Base-by-base conservation (phyloP, 2,113 vertebrate species). In the Sigmodon hispidus region DNA sequence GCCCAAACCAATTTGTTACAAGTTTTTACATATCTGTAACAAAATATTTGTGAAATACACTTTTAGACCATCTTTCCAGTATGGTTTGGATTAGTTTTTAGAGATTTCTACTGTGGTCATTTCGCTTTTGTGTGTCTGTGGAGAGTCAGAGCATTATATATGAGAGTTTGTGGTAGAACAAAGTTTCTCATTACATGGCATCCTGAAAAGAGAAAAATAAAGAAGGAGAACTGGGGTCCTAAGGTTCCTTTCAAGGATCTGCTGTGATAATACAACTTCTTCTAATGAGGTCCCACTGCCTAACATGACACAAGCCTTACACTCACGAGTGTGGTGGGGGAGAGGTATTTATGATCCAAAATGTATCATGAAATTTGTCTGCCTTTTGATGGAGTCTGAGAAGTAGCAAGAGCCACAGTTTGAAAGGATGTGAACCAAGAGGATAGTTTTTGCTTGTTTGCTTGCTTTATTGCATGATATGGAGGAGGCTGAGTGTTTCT, bases 271-370 rank as follows among this genome's bases (percentile, higher is more conserved):
- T 13, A 48, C 11, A 24, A n/a, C 1, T 24, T 67, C 43, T 29
- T 67, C 83, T 19, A 12, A 2, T 34, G 15, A 48, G 43, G 31
- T 16, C 26, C 26, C 8, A 45, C 26, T 45, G 8, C 59, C 59
- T 69, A 50, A 69, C 34, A 19, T 80, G 26, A 0, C 19, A 55
- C 19, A 7, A 67, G 3, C 1, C 17, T 34, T 36, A 48, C 10
- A 85, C 31, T 48, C 2, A 21, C 12, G 45, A 36, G 0, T 31
- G 65, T 5, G 1, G 1, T 4, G 1, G 19, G 61, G 40, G 1
- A 16, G 7, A 0, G 5, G 1, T 9, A 36, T 36, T 48, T 48
- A 48, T 48, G 17, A 36, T 48, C 7, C 43, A 36, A 65, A 67
- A 0, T 85, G 10, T 85, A 67, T 17, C 83, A 65, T 6, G 5